phyloP scores from a whole-genome alignment of 2,113 vertebrate species.

The Ceyx cyanopectus region DNA sequence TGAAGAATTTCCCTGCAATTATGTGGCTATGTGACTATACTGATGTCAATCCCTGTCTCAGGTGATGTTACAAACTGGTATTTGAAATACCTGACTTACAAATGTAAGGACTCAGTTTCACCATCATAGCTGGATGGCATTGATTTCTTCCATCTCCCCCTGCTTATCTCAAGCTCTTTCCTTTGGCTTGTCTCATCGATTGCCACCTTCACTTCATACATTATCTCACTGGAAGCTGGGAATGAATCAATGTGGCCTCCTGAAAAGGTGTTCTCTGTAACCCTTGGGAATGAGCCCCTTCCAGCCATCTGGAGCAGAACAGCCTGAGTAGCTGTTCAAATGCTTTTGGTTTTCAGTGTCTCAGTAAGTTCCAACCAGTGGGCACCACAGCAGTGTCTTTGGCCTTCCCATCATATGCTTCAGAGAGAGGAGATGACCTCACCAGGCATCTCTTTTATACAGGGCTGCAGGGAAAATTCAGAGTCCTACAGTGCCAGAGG shows the following conservation, averaged over 20 bases:
- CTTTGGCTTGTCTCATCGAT: conserved; percentile 43
- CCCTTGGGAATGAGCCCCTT: neutral
- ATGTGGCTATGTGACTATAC: neutral
- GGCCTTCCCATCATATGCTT: neutral
- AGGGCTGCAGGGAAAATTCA: neutral
- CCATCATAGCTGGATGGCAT: neutral
- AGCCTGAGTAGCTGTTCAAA: neutral
- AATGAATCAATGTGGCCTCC: conserved; percentile 36
- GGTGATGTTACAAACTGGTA: neutral
- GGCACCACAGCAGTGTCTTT: neutral
- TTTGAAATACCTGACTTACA: neutral
- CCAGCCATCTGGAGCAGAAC: neutral
- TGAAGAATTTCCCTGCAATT: neutral
- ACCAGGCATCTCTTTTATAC: neutral
- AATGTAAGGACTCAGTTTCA: neutral
- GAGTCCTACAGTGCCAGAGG: neutral
- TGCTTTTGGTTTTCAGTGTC: neutral
- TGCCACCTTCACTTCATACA: neutral
- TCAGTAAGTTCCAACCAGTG: too few relatives aligned
- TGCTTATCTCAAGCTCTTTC: conserved; percentile 50
- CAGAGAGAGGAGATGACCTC: neutral
- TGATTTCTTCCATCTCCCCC: conserved; percentile 8
- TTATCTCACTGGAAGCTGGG: conserved; percentile 34
- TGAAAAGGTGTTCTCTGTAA: neutral
- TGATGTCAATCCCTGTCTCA: neutral